These are phyloP conservation scores for Axis porcinus DNA, from an alignment of 2,113 vertebrate genomes.

Conservation along the genomic window DNA sequence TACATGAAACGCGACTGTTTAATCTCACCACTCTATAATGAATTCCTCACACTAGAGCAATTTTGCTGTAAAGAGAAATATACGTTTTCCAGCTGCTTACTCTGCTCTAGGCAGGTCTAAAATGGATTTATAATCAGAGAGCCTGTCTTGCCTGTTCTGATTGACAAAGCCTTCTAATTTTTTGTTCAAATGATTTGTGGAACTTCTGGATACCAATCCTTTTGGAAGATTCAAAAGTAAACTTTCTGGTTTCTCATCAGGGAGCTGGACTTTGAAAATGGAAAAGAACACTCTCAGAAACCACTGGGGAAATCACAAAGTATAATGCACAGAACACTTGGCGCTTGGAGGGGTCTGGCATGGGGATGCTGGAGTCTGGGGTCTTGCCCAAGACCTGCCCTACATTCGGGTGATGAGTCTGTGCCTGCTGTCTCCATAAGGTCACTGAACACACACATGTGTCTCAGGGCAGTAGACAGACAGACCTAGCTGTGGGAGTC, in stretches of 20 bases:
- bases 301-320: not conserved
- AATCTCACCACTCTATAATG: slow-evolving; percentile 4
- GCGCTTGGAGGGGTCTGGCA: not conserved
- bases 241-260: not conserved
- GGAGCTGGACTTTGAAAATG: not conserved
- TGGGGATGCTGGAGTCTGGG: not conserved
- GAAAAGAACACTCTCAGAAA: not conserved
- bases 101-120: not conserved
- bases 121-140: slow-evolving; percentile 26
- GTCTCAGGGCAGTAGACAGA: not conserved
- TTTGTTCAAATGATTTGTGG: not conserved
- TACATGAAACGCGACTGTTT: slow-evolving; percentile 31
- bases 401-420: no score
- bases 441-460: not conserved
- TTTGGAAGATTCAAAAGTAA: slow-evolving; percentile 22
- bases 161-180: not conserved
- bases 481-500: not conserved
- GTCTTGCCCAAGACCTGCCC: no score
- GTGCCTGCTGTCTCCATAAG: not conserved
- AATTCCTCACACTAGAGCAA: slow-evolving; percentile 10
- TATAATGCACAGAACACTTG: not conserved
- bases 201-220: not conserved
- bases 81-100: not conserved
- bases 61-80: slow-evolving; percentile 36
- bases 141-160: not conserved